A percentile compares a stretch with the other conserved stretches of the same genome.
These are phyloP conservation scores for Perizoma affinitatum DNA, from an alignment of 2,888 invertebrate species.

Conservation along the genomic window DNA sequence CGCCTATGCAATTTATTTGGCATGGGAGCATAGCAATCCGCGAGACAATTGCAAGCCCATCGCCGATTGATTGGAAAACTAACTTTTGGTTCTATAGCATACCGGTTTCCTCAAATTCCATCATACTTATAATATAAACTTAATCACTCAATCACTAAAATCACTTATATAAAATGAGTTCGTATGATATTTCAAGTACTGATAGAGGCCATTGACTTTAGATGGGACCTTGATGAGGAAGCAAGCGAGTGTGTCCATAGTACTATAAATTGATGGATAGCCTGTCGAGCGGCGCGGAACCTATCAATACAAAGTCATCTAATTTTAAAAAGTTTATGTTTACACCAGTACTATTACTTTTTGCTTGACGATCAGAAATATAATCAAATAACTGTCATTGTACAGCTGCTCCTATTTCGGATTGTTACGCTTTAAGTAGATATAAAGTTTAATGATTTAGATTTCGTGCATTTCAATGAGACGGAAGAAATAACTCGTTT, in stretches of 20 bases:
- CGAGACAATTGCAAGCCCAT: no score
- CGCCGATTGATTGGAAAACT: no score
- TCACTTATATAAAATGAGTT: slow-evolving; percentile 29
- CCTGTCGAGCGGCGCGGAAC: slow-evolving; percentile 49
- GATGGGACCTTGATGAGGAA: slow-evolving; percentile 63
- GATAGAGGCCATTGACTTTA: slow-evolving; percentile 65
- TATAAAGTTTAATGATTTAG: slow-evolving; percentile 25
- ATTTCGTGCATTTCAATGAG: slow-evolving; percentile 25
- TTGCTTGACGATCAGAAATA: slow-evolving; percentile 52
- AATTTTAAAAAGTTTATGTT: slow-evolving; percentile 68
- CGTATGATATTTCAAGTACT: slow-evolving; percentile 40
- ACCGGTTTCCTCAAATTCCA: no score
- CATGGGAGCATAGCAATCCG: no score
- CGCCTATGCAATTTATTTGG: no score
- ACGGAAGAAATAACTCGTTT: slow-evolving; percentile 26
- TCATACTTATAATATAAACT: no score
- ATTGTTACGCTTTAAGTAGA: slow-evolving; percentile 18
- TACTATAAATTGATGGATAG: slow-evolving; percentile 65
- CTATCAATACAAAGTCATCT: slow-evolving; percentile 56
- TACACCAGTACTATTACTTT: slow-evolving; percentile 64
- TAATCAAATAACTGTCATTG: slow-evolving; percentile 38
- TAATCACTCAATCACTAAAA: no score
- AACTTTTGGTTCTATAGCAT: no score
- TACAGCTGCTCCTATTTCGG: slow-evolving; percentile 39
- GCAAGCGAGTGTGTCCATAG: slow-evolving; percentile 58